Percentiles rank a stretch among this genome's conserved stretches.
phyloP scores from a whole-genome alignment of 2,888 invertebrate species.

The Pollenia amentaria region DNA sequence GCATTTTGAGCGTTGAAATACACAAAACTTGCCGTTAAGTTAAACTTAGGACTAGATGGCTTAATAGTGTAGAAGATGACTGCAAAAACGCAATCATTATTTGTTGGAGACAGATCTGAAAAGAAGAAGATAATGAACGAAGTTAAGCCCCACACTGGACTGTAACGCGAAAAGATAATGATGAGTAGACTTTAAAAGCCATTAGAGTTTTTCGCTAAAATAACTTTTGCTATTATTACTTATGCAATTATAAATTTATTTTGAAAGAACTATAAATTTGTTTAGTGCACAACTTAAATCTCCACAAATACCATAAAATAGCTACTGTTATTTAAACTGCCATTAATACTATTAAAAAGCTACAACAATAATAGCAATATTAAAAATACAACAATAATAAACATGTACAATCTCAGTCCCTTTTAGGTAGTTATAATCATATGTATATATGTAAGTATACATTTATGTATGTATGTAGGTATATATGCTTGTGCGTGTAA shows the following conservation, averaged over 20 bases:
- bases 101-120: no score
- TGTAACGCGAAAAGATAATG: no score
- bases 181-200: no score
- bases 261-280: neutral
- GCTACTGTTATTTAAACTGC: constrained; percentile 51
- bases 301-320: constrained; percentile 9
- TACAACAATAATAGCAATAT: constrained; percentile 44
- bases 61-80: no score
- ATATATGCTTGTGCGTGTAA: neutral
- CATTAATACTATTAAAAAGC: constrained; percentile 63
- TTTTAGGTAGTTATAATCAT: neutral
- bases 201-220: neutral
- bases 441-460: neutral
- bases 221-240: neutral
- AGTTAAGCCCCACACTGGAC: no score
- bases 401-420: constrained; percentile 39
- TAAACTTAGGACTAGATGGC: no score
- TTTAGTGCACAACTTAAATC: neutral
- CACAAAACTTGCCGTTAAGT: no score
- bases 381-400: constrained; percentile 50
- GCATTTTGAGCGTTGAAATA: no score
- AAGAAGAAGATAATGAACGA: no score
- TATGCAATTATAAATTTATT: neutral
- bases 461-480: neutral
- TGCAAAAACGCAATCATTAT: no score